Evolutionary conservation across 2,888 invertebrate genomes (phyloP), one percentile per base, ranked within the genome.

Genomic region (Vandiemenella viatica): DNA sequence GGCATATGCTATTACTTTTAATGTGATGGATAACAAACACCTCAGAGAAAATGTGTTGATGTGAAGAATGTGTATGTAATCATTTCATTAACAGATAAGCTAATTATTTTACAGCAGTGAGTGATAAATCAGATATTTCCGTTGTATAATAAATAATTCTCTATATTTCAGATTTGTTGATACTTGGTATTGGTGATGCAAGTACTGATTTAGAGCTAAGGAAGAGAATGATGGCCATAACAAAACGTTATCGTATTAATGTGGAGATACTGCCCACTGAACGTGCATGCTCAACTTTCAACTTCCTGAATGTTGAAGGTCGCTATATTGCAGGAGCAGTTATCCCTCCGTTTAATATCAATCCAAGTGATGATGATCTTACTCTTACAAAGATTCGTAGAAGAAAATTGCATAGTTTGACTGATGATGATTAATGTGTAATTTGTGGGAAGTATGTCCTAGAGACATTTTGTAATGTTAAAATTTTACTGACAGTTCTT

Each of bases 251-350:
- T 45, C 73, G 71, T 51, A 75, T 91, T 18, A 80, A 77, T 60
- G 69, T 83, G 8, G 95, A 96, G 69, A 71, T 95, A 42, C 67
- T 91, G 43, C 73, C 83, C 0, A 85, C 89, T 0, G 81, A 87
- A 56, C 79, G 83, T 61, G 96, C 96, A 0, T 83, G 87, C 59
- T 70, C 89, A 2, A 88, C 88, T 0, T 97, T 88, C 66, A 97
- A 96, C 70, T 96, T 91, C 63, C 70, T 95, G 37, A 86, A 82
- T 63, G 75, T 82, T 0, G 96, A 97, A 65, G 77, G 79, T 44
- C 71, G 83, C 51, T 75, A 72, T 58, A 79, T 80, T 10, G 75
- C 71, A 15, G 75, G 67, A 8, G 75, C 68, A 0, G 57, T 76
- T 7, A 65, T 74, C 42, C 76, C 76, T 2, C 74, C 74, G 0